Conservation (phyloP, 2,888 invertebrate genomes). For the Apeira syringaria region DNA sequence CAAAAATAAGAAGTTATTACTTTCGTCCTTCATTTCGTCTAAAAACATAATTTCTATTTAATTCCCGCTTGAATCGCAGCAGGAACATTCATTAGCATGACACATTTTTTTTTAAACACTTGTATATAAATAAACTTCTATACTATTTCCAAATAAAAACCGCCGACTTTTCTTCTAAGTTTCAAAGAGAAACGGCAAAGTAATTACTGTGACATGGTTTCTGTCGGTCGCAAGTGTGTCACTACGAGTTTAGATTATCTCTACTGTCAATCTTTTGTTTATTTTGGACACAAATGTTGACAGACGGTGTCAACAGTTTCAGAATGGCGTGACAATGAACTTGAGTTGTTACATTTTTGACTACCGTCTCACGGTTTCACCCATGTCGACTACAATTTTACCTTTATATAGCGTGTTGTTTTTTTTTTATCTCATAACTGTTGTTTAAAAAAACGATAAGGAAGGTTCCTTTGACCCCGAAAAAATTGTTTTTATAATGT, state of each 20-base stretch:
- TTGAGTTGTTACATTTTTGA: constrained; percentile 2
- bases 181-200: not conserved
- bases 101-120: constrained; percentile 1
- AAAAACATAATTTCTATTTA: constrained; percentile 2
- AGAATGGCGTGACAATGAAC: constrained; percentile 12
- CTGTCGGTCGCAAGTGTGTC: not conserved
- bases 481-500: too few relatives aligned
- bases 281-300: constrained; percentile 11
- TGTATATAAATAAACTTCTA: not conserved
- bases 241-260: constrained; percentile 8
- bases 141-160: constrained; percentile 2
- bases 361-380: too few relatives aligned
- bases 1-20: not conserved
- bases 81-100: constrained; percentile 7
- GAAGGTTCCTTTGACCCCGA: too few relatives aligned
- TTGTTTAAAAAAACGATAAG: too few relatives aligned
- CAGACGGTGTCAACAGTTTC: constrained; percentile 5
- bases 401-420: too few relatives aligned
- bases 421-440: too few relatives aligned
- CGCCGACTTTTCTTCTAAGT: not conserved
- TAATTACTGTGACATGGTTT: constrained; percentile 4
- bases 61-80: constrained; percentile 8
- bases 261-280: constrained; percentile 16
- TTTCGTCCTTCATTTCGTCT: constrained; percentile 11
- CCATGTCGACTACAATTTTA: too few relatives aligned